Conservation (phyloP, 2,888 invertebrate species). For the Ichneumoninae sp. region DNA sequence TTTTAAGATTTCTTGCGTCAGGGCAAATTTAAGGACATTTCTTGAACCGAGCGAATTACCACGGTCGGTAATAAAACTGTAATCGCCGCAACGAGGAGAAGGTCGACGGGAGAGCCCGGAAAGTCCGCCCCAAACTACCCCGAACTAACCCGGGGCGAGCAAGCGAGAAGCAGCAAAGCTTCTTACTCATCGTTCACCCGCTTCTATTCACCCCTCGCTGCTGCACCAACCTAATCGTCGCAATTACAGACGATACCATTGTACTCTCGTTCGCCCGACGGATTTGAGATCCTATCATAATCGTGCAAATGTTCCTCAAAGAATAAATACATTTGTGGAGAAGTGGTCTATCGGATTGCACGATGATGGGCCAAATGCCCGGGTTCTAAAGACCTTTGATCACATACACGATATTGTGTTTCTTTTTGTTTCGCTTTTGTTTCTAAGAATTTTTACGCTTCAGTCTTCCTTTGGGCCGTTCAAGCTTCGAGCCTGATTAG, state of each 20-base stretch:
- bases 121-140: slow-evolving; percentile 25
- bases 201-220: slow-evolving; percentile 15
- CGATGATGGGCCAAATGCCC: neutral
- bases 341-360: neutral
- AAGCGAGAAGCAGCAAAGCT: slow-evolving; percentile 40
- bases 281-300: neutral
- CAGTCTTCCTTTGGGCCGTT: too few species aligned
- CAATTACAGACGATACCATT: slow-evolving; percentile 43
- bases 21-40: too few species aligned
- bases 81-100: slow-evolving; percentile 39
- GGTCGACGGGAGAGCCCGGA: slow-evolving; percentile 28
- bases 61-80: neutral
- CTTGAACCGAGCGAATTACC: neutral
- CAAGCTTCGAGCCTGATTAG: neutral
- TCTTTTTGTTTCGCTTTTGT: neutral
- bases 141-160: neutral
- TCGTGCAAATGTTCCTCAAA: neutral
- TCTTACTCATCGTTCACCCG: slow-evolving; percentile 27
- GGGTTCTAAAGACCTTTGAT: neutral
- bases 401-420: neutral
- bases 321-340: neutral
- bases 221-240: slow-evolving; percentile 49
- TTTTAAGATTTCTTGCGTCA: too few species aligned
- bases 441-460: neutral
- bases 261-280: neutral